Base-by-base conservation (phyloP, 2,797 vertebrate genomes). In the Peromyscus attwateri region DNA sequence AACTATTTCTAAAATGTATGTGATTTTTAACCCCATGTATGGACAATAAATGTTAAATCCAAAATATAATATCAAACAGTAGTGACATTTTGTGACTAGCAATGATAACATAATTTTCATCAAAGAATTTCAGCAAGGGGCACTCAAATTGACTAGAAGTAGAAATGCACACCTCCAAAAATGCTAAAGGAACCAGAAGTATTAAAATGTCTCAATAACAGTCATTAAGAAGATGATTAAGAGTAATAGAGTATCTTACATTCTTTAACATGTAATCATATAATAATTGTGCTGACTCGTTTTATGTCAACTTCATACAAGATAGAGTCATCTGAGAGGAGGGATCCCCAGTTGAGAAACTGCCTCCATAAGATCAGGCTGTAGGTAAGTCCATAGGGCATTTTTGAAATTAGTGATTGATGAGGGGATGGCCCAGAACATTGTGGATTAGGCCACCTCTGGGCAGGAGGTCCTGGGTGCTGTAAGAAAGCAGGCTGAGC, bases 121-220 rank as follows among this genome's bases (percentile, higher is more conserved):
- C 73, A 21, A 64, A 0, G 19, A 46, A 52, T 94, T 95, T 89
- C 19, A 80, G 70, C 71, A 95, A 95, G 81, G 2, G 14, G 60
- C 11, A 77, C 34, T 92, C 40, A 55, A 31, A 64, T 7, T 7
- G 55, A 79, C 19, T 91, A 79, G 34, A 10, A 64, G 6, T 31
- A 79, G 49, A 95, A 96, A 83, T 46, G 9, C 43, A 91, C 34
- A 87, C 46, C 14, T 87, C 21, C n/a, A 84, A 91, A 94, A 46
- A 10, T 43, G 55, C 70, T 93, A n/a, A 92, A 40, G 29, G 0
- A 23, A 84, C 55, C 34, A 89, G 92, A 75, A 55, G 16, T 60
- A 43, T 1, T 76, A 66, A 77, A 64, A n/a, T 73, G 89, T 83
- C 62, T 23, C 10, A 93, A 76, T 29, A 49, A 6, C 77, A 3